Percentiles rank a stretch among this genome's conserved stretches.
These are phyloP conservation scores for Nerophis lumbriciformis DNA, from an alignment of 2,113 vertebrate genomes.

Conservation along the genomic window DNA sequence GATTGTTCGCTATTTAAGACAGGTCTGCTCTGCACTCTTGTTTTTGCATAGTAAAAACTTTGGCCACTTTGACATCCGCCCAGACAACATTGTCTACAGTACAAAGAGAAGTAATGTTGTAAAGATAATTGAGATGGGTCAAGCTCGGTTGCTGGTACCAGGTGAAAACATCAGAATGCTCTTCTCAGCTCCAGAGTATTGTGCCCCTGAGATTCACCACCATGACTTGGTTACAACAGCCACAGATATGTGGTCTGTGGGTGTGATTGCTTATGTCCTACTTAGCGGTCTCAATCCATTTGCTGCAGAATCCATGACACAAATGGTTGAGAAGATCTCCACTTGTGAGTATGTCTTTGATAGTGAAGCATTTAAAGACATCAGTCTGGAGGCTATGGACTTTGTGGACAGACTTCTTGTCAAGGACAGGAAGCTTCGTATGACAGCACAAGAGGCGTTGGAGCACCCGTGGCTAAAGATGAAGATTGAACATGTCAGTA, in stretches of 20 bases:
- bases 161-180: slow-evolving; percentile 92
- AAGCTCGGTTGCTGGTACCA: slow-evolving; percentile 86
- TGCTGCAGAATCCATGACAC: slow-evolving; percentile 88
- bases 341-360: slow-evolving; percentile 92
- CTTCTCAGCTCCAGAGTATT: slow-evolving; percentile 92
- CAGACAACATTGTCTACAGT: slow-evolving; percentile 93
- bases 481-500: slow-evolving; percentile 84
- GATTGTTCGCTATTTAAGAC: slow-evolving; percentile 86
- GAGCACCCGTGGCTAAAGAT: slow-evolving; percentile 92
- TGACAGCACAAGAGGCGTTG: slow-evolving; percentile 92
- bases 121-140: slow-evolving; percentile 96
- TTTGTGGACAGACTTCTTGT: slow-evolving; percentile 91
- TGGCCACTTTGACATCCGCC: slow-evolving; percentile 91
- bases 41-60: slow-evolving; percentile 87
- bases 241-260: slow-evolving; percentile 98
- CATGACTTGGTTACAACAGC: slow-evolving; percentile 87
- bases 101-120: slow-evolving; percentile 84
- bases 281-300: slow-evolving; percentile 95
- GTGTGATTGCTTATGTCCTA: slow-evolving; percentile 89
- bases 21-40: slow-evolving; percentile 86
- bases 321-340: slow-evolving; percentile 90
- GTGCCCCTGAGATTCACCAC: slow-evolving; percentile 89
- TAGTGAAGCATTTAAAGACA: slow-evolving; percentile 90
- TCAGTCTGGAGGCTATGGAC: slow-evolving; percentile 90
- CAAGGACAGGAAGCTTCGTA: slow-evolving; percentile 89